Conservation (phyloP, 2,113 vertebrate species). For the Scortum barcoo region DNA sequence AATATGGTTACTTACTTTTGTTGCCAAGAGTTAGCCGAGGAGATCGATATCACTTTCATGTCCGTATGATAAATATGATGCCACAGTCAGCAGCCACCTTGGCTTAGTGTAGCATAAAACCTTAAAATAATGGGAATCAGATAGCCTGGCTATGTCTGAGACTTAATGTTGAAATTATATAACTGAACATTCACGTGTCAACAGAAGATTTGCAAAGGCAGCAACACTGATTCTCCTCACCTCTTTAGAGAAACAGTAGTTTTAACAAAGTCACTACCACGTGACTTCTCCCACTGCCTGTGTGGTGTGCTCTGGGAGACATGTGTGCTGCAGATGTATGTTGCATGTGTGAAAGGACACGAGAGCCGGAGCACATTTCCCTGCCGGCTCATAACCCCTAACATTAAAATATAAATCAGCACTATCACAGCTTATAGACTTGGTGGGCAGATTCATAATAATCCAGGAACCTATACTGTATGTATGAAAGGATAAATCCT, state of each 20-base stretch:
- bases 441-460: conserved; percentile 7
- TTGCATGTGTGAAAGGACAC: not conserved
- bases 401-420: conserved; percentile 7
- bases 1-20: no score
- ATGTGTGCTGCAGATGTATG: not conserved
- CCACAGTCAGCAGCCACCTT: not conserved
- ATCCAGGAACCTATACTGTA: not conserved
- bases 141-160: not conserved
- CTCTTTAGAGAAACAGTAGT: not conserved
- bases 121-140: not conserved
- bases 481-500: not conserved
- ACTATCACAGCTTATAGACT: not conserved
- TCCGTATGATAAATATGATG: not conserved
- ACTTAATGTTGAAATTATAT: no score
- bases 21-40: not conserved
- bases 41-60: not conserved
- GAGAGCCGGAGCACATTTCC: conserved; percentile 7
- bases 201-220: no score
- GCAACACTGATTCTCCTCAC: no score
- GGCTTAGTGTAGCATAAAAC: not conserved
- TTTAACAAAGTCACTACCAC: not conserved
- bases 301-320: not conserved
- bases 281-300: not conserved
- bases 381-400: not conserved
- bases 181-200: no score